Evolutionary conservation across 2,888 invertebrate genomes (phyloP), one percentile per base, ranked within the genome.

Genomic region (Auanema freiburgensis): DNA sequence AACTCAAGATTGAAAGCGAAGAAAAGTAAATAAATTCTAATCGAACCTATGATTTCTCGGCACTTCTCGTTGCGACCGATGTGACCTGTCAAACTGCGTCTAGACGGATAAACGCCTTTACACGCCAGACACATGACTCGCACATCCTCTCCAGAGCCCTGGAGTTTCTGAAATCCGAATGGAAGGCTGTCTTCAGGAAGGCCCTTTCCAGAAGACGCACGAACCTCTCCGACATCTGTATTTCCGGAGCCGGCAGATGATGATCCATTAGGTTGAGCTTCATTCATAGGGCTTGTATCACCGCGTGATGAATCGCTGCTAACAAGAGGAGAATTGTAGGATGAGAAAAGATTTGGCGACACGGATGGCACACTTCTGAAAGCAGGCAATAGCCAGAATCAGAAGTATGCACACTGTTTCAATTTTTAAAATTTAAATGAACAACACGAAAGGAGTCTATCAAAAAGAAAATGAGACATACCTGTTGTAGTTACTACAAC

Each of bases 41-140:
- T 18, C 65, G 40, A 14, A 65, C 66, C 63, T 40, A 74, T 71
- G 25, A 74, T 69, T 46, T 74, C 79, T 8, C 79, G 69, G 54
- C 80, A 80, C 56, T 77, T 76, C 64, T 80, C 79, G 59, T 76
- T 79, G 33, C 79, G 65, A n/a, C 80, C 80, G 53, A 80, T 77
- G 56, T 80, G 80, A 12, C 79, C 80, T 18, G 80, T 79, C 6
- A 80, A 71, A 16, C 74, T 75, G 21, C 74, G 63, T 49, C 76
- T 65, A 0, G 78, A 76, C 23, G 79, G 76, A 52, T 80, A 80
- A 53, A 80, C 75, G 42, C 79, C 78, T 42, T 71, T 70, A 59
- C 80, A 80, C n/a, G 74, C 74, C 59, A 71, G 67, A 63, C 79
- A 79, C 75, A 76, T 77, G 24, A 79, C 78, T 14, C 71, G 66